Conservation (phyloP, 2,888 invertebrate genomes). For the Myathropa florea region DNA sequence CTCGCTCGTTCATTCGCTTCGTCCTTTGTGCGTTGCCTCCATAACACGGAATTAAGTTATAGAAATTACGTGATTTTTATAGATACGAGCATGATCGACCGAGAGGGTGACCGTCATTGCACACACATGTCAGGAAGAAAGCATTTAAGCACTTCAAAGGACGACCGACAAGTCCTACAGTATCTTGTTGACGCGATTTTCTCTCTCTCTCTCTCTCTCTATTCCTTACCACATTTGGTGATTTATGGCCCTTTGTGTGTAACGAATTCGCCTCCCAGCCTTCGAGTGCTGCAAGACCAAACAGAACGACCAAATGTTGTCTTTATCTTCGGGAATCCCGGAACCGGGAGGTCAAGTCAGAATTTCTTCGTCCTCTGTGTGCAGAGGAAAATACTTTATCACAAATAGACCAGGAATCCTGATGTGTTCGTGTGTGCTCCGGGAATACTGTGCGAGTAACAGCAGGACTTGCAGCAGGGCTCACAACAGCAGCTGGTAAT, state of each 20-base stretch:
- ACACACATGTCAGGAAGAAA: constrained; percentile 54
- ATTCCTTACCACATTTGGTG: constrained; percentile 38
- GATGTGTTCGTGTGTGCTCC: constrained; percentile 24
- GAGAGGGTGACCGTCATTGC: constrained; percentile 37
- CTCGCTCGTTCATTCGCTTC: neutral
- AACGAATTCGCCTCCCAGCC: constrained; percentile 59
- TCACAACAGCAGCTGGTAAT: constrained; percentile 48
- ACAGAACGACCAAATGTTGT: constrained; percentile 60
- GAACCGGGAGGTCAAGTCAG: constrained; percentile 49
- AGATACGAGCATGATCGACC: constrained; percentile 35
- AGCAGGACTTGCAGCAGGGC: constrained; percentile 23
- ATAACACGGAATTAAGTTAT: constrained; percentile 65
- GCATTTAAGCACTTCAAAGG: constrained; percentile 67
- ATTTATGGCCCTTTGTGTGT: constrained; percentile 64
- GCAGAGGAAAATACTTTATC: constrained; percentile 62
- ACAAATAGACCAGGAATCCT: constrained; percentile 53
- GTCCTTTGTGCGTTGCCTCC: constrained; percentile 37
- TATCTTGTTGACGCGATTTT: constrained; percentile 47
- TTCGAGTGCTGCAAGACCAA: constrained; percentile 49
- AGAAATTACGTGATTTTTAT: constrained; percentile 71
- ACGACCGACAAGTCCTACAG: constrained; percentile 35
- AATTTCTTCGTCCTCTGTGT: constrained; percentile 24
- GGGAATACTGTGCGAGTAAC: constrained; percentile 31
- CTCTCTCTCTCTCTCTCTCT: neutral
- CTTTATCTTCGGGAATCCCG: constrained; percentile 52